Evolutionary conservation across 2,888 invertebrate species (phyloP).

Genomic region (Cacoxenus indagator): DNA sequence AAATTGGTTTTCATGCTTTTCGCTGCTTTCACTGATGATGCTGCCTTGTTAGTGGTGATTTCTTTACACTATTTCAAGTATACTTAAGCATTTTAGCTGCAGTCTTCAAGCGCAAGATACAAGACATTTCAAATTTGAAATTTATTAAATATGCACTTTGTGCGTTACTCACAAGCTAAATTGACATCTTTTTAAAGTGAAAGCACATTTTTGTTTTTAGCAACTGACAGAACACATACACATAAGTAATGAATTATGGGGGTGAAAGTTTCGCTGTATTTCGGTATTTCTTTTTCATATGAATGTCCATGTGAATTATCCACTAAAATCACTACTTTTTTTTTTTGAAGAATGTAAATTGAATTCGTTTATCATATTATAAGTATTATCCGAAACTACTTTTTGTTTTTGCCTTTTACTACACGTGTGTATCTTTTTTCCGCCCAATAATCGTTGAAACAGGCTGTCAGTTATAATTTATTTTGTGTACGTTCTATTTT

Average conservation of each 20-base stretch:
- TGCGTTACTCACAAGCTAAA: too few species aligned
- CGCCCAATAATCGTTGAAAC: too few species aligned
- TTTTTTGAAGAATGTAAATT: background rate
- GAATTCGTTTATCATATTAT: constrained; percentile 7
- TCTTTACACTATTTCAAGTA: background rate
- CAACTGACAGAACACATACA: background rate
- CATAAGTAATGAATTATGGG: background rate
- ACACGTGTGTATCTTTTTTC: too few species aligned
- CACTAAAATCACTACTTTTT: background rate
- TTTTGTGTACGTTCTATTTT: too few species aligned
- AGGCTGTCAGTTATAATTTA: too few species aligned
- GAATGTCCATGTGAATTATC: background rate
- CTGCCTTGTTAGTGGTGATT: background rate
- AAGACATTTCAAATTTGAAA: too few species aligned
- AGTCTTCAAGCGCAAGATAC: background rate
- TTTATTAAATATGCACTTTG: too few species aligned
- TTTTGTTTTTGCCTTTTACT: too few species aligned
- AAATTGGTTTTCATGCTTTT: constrained; percentile 4
- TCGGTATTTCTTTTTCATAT: background rate
- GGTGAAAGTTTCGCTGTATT: background rate
- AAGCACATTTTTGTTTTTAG: too few species aligned
- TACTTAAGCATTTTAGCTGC: background rate
- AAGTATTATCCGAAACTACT: background rate
- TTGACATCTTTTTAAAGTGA: too few species aligned
- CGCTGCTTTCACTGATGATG: background rate